Evolutionary conservation across 2,888 invertebrate genomes (phyloP), one percentile per base, ranked within the genome.

Genomic region (Philonicus albiceps): DNA sequence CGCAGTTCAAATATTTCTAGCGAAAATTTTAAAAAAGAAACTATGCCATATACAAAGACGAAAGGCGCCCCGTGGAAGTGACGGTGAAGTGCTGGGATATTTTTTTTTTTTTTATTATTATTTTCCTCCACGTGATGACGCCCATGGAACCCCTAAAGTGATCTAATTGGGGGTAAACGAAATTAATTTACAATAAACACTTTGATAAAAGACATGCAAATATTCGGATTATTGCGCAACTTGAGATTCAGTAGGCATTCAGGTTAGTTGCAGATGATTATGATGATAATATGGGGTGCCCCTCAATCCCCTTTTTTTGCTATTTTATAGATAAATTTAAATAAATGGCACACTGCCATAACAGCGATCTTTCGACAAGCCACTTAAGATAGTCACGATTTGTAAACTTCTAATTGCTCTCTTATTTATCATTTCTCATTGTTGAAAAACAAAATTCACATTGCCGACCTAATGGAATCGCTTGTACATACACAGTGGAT

Each of bases 161-260:
- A 40, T 76, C 76, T 76, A 76, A 76, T 76, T 76, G 76, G 40
- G 76, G 37, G 40, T 22, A 76, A 76, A 76, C 40, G 16, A 76
- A 76, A 76, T 76, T 76, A 76, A 76, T 76, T 76, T 76, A 34
- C 22, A 34, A 76, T 76, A 76, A 76, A 76, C 40, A 76, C 40
- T 76, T 76, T 76, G 76, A 76, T 34, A 76, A 40, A 64, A 49
- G 49, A 16, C 49, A 16, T 64, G 64, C 64, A 64, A 64, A 64
- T 64, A 64, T 3, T 27, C 22, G 22, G 19, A 64, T 64, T 64
- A 27, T 64, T 64, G 64, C 64, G 64, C 64, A 64, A 64, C 64
- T 53, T 64, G 49, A n/a, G n/a, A 49, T n/a, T 49, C 8, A 2
- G 8, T 3, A 27, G 64, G 64, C 64, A 64, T 64, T 19, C 27